These are phyloP conservation scores for Coenonympha arcania DNA, from an alignment of 2,888 invertebrate species.

Conservation along the genomic window DNA sequence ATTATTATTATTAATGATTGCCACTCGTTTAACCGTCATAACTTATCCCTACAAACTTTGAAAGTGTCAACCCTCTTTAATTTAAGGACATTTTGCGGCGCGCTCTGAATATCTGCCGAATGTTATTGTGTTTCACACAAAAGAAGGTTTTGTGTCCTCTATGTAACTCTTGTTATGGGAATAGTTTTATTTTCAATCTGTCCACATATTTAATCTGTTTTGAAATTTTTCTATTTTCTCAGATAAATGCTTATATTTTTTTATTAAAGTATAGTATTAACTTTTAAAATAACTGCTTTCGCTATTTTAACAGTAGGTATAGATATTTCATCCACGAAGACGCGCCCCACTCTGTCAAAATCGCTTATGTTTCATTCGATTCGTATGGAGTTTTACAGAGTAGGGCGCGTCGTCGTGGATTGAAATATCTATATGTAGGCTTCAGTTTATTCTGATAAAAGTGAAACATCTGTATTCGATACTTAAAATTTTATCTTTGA, in stretches of 20 bases:
- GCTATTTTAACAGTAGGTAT: too few relatives aligned
- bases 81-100: slow-evolving; percentile 32
- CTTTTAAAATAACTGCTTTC: too few relatives aligned
- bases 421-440: too few relatives aligned
- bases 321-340: too few relatives aligned
- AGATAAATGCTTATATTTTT: too few relatives aligned
- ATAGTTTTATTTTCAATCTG: slow-evolving; percentile 1
- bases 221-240: neutral
- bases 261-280: too few relatives aligned
- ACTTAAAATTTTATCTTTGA: too few relatives aligned
- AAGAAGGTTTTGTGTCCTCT: neutral
- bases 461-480: too few relatives aligned
- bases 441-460: neutral
- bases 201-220: neutral
- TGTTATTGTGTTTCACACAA: slow-evolving; percentile 25
- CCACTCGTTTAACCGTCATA: slow-evolving; percentile 32
- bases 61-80: slow-evolving; percentile 52
- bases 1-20: slow-evolving; percentile 33
- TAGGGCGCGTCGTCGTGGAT: too few relatives aligned
- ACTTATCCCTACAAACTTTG: slow-evolving; percentile 37
- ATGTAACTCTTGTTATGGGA: neutral
- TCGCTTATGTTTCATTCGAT: too few relatives aligned
- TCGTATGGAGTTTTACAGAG: too few relatives aligned
- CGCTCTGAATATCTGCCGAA: slow-evolving; percentile 26
- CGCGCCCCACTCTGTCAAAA: too few relatives aligned